These are phyloP conservation scores for Macropus fuliginosus DNA, from an alignment of 2,797 vertebrate genomes.

Conservation along the genomic window DNA sequence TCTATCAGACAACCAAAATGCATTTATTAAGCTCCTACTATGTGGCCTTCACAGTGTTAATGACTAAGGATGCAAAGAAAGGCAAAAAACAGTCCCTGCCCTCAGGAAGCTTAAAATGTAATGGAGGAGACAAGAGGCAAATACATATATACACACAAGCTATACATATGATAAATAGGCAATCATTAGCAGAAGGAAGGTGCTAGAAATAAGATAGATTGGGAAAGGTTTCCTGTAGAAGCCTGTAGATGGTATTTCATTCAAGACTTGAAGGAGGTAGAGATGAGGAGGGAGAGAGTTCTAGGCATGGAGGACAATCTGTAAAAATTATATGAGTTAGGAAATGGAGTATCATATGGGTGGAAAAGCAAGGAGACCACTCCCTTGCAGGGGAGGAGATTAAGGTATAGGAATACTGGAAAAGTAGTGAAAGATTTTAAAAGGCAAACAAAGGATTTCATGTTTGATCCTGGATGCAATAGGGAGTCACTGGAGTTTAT, in stretches of 20 bases:
- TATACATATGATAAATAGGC: not conserved
- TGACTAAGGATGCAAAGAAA: not conserved
- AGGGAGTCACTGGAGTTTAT: not conserved
- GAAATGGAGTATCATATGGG: not conserved
- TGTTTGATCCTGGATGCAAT: not conserved
- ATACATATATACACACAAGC: too few relatives aligned
- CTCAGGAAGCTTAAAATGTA: not conserved
- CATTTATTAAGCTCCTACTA: not conserved
- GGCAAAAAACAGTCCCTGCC: not conserved
- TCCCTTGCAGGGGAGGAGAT: not conserved
- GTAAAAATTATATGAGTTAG: not conserved
- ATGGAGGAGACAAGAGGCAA: not conserved
- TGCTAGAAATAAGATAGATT: not conserved
- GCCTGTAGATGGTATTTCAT: not conserved
- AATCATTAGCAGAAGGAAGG: not conserved
- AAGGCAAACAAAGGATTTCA: not conserved
- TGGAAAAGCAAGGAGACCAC: not conserved
- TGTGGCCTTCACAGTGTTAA: not conserved
- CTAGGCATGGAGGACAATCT: not conserved
- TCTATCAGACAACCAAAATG: not conserved
- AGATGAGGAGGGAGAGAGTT: not conserved
- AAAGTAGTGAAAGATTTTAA: not conserved
- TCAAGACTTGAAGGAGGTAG: not conserved
- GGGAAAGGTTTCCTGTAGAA: not conserved
- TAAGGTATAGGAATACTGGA: not conserved